phyloP scores from a whole-genome alignment of 2,113 vertebrate genomes.

The Halichoeres trimaculatus region DNA sequence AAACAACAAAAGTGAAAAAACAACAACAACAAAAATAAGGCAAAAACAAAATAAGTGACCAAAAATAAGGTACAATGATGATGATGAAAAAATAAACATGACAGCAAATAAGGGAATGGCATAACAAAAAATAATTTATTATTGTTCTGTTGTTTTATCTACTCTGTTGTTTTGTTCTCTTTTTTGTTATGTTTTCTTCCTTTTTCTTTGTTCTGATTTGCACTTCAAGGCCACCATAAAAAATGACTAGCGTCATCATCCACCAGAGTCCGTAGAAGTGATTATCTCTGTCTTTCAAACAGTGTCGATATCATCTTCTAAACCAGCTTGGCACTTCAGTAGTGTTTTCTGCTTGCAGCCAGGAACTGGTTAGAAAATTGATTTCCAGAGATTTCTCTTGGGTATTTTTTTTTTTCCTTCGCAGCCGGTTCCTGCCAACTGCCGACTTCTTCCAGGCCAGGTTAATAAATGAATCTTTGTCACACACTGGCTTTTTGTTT shows the following conservation, averaged over 20 bases:
- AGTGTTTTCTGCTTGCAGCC: slow-evolving; percentile 10
- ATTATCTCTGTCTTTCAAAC: slow-evolving; percentile 23
- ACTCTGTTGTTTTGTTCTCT: too few relatives aligned
- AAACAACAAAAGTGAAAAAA: too few relatives aligned
- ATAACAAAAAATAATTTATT: too few relatives aligned
- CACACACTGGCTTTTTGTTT: slow-evolving; percentile 19
- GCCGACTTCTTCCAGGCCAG: slow-evolving; percentile 10
- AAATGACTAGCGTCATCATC: background rate
- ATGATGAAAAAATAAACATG: too few relatives aligned
- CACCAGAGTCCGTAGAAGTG: background rate
- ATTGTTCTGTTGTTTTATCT: too few relatives aligned
- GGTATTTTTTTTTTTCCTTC: slow-evolving; percentile 1
- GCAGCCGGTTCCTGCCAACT: slow-evolving; percentile 18
- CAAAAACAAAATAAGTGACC: too few relatives aligned
- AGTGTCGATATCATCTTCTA: slow-evolving; percentile 6
- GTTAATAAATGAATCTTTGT: slow-evolving; percentile 40
- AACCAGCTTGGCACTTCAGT: slow-evolving; percentile 3
- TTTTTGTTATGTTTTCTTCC: too few relatives aligned
- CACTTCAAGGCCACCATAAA: too few relatives aligned
- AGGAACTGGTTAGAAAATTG: slow-evolving; percentile 25
- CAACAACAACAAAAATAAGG: too few relatives aligned
- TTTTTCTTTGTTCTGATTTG: too few relatives aligned
- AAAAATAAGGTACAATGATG: too few relatives aligned
- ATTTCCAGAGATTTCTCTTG: slow-evolving; percentile 32
- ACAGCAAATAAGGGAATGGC: too few relatives aligned